Percentiles rank a stretch among this genome's conserved stretches.
These are phyloP conservation scores for Oxygymnocypris stewartii DNA, from an alignment of 2,113 vertebrate genomes.

Conservation along the genomic window DNA sequence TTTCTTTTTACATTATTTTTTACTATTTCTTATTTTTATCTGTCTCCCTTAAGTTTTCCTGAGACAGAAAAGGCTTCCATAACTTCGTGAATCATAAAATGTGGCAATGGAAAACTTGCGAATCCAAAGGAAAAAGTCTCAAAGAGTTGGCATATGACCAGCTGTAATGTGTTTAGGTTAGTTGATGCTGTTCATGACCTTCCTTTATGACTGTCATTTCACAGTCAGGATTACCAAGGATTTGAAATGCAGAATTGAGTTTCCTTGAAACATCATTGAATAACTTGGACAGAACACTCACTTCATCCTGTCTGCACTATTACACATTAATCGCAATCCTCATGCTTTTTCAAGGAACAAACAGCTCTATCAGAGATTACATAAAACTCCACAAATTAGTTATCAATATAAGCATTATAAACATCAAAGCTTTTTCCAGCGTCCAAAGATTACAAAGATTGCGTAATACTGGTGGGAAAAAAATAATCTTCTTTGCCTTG, in stretches of 20 bases:
- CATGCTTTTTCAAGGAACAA: background rate
- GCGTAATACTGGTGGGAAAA: background rate
- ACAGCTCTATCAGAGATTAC: constrained; percentile 8
- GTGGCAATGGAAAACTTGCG: background rate
- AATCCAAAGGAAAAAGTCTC: constrained; percentile 5
- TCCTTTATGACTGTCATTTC: background rate
- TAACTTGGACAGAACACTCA: constrained; percentile 15
- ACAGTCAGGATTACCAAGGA: constrained; percentile 20
- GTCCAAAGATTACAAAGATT: constrained; percentile 27
- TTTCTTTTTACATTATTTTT: too few relatives aligned
- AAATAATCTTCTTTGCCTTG: constrained; percentile 8
- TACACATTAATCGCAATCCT: constrained; percentile 40
- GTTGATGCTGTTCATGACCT: constrained; percentile 9
- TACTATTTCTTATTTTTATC: background rate
- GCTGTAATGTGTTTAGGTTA: background rate
- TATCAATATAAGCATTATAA: constrained; percentile 29
- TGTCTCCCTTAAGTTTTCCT: background rate
- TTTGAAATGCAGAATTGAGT: constrained; percentile 12
- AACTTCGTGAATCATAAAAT: constrained; percentile 14
- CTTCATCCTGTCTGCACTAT: background rate
- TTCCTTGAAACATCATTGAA: constrained; percentile 43
- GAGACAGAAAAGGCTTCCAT: background rate
- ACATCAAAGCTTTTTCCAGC: background rate
- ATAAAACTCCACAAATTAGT: constrained; percentile 16
- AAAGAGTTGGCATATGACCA: background rate